Evolutionary conservation across 2,888 invertebrate species (phyloP), one percentile per base, ranked within the genome.

Genomic region (Agrilus cyanescens): DNA sequence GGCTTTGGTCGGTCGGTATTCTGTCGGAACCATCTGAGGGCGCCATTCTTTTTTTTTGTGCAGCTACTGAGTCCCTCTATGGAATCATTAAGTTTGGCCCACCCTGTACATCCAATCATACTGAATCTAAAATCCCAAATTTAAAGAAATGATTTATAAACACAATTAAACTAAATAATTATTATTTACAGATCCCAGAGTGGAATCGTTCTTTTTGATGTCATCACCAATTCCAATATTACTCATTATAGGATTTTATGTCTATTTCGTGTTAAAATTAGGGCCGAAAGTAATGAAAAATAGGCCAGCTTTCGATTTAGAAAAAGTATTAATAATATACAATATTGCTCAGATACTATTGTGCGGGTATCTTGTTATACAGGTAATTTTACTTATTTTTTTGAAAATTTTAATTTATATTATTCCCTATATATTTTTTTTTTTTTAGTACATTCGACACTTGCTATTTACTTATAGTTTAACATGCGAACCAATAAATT

Each of bases 401-500:
- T 4, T 16, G 10, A 14, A 15, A 41, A n/a, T n/a, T n/a, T n/a
- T 12, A 8, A 13, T 15, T 6, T 29, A 35, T 6, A 13, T 32
- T 35, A 16, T 12, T 12, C 33, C 34, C 16, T 30, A 15, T 13
- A n/a, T 4, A 12, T 42, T 32, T 18, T 13, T 13, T 35, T 33
- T 18, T 20, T 45, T 47, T 43, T 38, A 47, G 47, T 31, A 40
- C 16, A 14, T 39, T n/a, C 41, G 40, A 30, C 39, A 47, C 29
- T 29, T 48, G n/a, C 4, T 50, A 4, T 50, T 46, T 10, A 43
- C 18, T 6, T 51, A 48, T 35, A 51, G 47, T 42, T 35, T 50
- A 45, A 59, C 73, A 14, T 90, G 89, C 61, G 76, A 86, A 58
- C 81, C 82, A 1, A 74, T 82, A 8, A 80, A 82, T 53, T 80